Evolutionary conservation across 2,797 vertebrate species (phyloP), one percentile per base, ranked within the genome.

Genomic region (Echiichthys vipera): DNA sequence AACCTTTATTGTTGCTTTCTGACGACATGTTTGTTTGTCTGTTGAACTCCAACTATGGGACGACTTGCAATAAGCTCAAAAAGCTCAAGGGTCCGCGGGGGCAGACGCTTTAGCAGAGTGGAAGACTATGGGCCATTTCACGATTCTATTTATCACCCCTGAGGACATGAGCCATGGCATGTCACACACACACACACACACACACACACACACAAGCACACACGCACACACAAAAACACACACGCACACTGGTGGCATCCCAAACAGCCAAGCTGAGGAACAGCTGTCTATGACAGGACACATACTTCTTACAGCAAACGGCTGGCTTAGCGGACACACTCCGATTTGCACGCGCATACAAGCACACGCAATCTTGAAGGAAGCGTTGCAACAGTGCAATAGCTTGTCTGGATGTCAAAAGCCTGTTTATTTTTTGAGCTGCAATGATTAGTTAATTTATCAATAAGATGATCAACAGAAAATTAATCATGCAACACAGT

Each of bases 281-380:
- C 97, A 99, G 97, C 97, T 98, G 97, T 95, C 95, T 94, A 82
- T 91, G 89, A 95, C 95, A 94, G 94, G 91, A 83, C 92, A 88
- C 90, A 92, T 92, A 89, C 86, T 88, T 90, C 58, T 65, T 85
- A 79, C 80, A 84, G 83, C 89, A 91, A 92, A 88, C 84, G 85
- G 80, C 83, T 77, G 94, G 92, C 84, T 71, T 29, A 43, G 2
- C 20, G 61, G n/a, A 49, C 47, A 32, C 65, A 71, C 71, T 46
- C 64, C 42, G 27, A 63, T 55, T 25, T 15, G 47, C 77, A 37
- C 9, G 1, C 32, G 55, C 50, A 54, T 18, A 59, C 29, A 0
- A 32, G 17, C 57, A 46, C 77, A 58, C 59, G 55, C 62, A 55
- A 30, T 82, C 80, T 71, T 72, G 63, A 81, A 71, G 64, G 74